phyloP scores from a whole-genome alignment of 2,888 invertebrate species.

The Drosophila subquinaria region DNA sequence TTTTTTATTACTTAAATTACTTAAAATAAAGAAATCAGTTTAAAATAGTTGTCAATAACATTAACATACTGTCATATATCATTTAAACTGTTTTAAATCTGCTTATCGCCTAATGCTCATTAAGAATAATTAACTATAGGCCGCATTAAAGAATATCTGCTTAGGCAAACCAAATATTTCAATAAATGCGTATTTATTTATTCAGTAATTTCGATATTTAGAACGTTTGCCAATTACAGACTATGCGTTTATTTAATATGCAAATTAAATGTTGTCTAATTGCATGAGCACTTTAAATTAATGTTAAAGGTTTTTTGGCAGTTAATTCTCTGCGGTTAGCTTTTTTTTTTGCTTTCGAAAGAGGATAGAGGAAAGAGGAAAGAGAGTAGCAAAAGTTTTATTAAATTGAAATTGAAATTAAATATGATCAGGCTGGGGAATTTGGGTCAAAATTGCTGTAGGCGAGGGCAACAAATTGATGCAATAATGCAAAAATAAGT shows the following conservation, averaged over 20 bases:
- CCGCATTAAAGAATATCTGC: slow-evolving; percentile 14
- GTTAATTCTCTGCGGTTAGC: slow-evolving; percentile 53
- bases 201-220: not conserved
- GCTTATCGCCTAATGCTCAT: slow-evolving; percentile 50
- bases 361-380: too few species aligned
- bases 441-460: slow-evolving; percentile 57
- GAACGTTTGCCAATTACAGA: slow-evolving; percentile 38
- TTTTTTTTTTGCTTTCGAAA: not conserved
- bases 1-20: not conserved
- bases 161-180: slow-evolving; percentile 3
- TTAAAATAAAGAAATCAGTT: not conserved
- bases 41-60: not conserved
- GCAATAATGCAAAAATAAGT: slow-evolving; percentile 48
- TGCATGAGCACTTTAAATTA: slow-evolving; percentile 41
- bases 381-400: slow-evolving; percentile 11
- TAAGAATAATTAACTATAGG: slow-evolving; percentile 63
- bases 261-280: slow-evolving; percentile 58
- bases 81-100: slow-evolving; percentile 12
- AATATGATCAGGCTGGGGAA: slow-evolving; percentile 35
- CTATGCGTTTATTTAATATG: slow-evolving; percentile 22
- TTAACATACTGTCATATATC: not conserved
- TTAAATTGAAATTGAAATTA: slow-evolving; percentile 59
- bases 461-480: slow-evolving; percentile 26
- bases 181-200: slow-evolving; percentile 1
- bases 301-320: slow-evolving; percentile 59